Evolutionary conservation across 92 coral and sea anemone genomes (phyloP), one percentile per base, ranked within the genome.

Genomic region (Scolanthus callimorphus): DNA sequence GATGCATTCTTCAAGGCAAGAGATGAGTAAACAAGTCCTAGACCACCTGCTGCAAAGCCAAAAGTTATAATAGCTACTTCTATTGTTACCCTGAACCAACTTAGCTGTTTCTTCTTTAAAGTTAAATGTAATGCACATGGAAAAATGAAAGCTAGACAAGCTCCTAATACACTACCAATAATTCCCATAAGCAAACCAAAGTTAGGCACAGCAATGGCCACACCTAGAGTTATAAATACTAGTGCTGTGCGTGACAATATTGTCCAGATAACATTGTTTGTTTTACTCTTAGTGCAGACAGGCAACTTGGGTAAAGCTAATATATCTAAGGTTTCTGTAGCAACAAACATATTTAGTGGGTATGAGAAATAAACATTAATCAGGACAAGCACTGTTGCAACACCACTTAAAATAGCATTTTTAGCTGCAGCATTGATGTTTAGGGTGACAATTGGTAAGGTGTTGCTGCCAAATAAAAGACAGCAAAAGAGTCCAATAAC

Each of bases 291-390:
- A 30, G 68, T 63, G 51, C 82, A 77, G 41, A 34, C 44, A 20
- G 87, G 83, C 4, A 87, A 57, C 73, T 67, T 87, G 28, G 90
- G 90, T 19, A 87, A 39, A 3, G 56, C 46, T 27, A 87, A 22
- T 25, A 74, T 59, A 62, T 87, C 95, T 13, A 87, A 54, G 46
- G 86, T 78, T 15, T 70, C 85, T 31, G 82, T 66, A 28, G 85
- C 81, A 4, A 87, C 83, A 67, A 82, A 87, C 85, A 87, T 77
- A 39, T 87, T 85, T n/a, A 87, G 68, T 2, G 95, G 95, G 24
- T 82, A 87, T 4, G 79, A 51, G 65, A 79, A 87, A 59, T 77
- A 87, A 21, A 78, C 63, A 78, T 87, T 87, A 25, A 87, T 55
- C 13, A 87, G 27, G 1, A 85, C 73, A 1, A 83, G 38, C 38